phyloP scores from a whole-genome alignment of 1,140 invertebrate genomes.

The Psilanteris sp. region DNA sequence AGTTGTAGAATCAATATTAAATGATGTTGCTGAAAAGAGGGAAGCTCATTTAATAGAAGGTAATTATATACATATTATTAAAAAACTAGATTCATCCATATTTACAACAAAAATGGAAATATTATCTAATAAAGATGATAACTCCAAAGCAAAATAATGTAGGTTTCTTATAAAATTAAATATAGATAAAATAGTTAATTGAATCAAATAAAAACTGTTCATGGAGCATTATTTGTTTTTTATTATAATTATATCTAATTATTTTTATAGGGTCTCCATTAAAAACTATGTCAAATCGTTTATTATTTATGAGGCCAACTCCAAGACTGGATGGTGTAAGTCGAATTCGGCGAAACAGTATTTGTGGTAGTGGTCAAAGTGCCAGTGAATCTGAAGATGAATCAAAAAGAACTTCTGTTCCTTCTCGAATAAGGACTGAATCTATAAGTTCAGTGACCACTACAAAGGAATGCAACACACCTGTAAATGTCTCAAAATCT shows the following conservation, averaged over 20 bases:
- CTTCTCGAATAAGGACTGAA: conserved; percentile 73
- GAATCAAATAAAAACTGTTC: not conserved
- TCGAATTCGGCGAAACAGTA: conserved; percentile 78
- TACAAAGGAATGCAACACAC: conserved; percentile 60
- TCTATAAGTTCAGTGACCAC: conserved; percentile 73
- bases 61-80: no score
- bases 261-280: conserved; percentile 31
- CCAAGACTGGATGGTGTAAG: conserved; percentile 72
- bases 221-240: not conserved
- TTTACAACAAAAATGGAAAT: no score
- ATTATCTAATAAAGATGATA: no score
- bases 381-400: conserved; percentile 79
- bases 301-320: conserved; percentile 73
- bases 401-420: conserved; percentile 63
- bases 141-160: no score
- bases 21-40: not conserved
- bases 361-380: conserved; percentile 76
- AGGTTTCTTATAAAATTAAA: no score
- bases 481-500: conserved; percentile 57
- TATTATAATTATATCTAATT: not conserved
- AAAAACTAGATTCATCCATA: no score
- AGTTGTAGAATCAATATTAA: no score
- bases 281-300: conserved; percentile 67
- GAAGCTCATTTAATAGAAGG: no score
- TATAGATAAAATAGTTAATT: not conserved